Conservation (phyloP, 2,797 vertebrate genomes). For the Peromyscus nudipes region DNA sequence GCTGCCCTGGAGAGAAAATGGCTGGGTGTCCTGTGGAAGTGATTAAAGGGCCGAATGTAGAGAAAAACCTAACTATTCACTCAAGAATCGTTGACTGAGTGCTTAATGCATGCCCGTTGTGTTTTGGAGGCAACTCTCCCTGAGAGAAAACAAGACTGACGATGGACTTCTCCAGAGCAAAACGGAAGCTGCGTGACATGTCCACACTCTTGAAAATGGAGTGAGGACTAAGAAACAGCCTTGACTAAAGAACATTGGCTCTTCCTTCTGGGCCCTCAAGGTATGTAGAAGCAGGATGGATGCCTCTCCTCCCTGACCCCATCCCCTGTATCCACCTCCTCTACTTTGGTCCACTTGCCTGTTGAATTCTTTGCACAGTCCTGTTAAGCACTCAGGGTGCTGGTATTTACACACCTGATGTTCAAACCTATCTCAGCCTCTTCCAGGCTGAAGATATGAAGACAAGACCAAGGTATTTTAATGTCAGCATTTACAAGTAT, state of each 20-base stretch:
- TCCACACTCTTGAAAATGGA: not conserved
- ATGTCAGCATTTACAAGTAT: not conserved
- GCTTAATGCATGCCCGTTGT: too few relatives aligned
- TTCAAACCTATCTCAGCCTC: not conserved
- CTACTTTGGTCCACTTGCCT: too few relatives aligned
- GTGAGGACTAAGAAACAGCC: too few relatives aligned
- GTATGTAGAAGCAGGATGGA: not conserved
- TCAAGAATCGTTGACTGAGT: not conserved
- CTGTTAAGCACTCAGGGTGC: not conserved
- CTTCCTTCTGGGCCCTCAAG: not conserved
- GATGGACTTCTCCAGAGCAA: not conserved
- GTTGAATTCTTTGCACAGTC: not conserved
- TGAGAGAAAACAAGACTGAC: not conserved
- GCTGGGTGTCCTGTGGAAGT: not conserved
- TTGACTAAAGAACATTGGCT: not conserved
- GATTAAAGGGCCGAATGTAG: not conserved
- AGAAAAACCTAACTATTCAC: not conserved
- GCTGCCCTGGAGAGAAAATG: not conserved
- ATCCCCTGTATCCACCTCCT: not conserved
- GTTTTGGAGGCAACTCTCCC: conserved; percentile 15
- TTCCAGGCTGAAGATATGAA: not conserved
- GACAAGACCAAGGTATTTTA: not conserved
- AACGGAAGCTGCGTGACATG: not conserved
- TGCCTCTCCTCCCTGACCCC: too few relatives aligned
- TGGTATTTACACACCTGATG: not conserved